Evolutionary conservation across 2,113 vertebrate genomes (phyloP), one percentile per base, ranked within the genome.

Genomic region (Gambusia holbrooki): DNA sequence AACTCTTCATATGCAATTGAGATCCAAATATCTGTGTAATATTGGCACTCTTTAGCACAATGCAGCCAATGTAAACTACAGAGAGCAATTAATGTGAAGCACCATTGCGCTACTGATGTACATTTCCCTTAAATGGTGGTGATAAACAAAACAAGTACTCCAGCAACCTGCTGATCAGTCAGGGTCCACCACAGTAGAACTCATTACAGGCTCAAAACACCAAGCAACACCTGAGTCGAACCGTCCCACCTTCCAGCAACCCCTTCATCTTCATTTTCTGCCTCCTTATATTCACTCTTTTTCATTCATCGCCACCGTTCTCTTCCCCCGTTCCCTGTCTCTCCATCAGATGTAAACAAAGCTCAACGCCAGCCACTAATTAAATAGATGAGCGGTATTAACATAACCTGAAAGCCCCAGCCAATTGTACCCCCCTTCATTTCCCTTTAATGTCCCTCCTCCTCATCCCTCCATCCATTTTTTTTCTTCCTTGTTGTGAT

Each of bases 331-430:
- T 28, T 67, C 42, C 37, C 37, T 67, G 37, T 67, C 37, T 67
- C 37, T 76, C 91, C 84, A 79, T 94, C 92, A 93, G 91, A 93
- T 92, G 91, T 94, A 94, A 95, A 95, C 93, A 94, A 94, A 94
- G 93, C 84, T 88, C 64, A 69, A 82, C 73, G 88, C 89, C 91
- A 93, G 88, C 84, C 88, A 79, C 93, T 95, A 95, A 95, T 95
- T 95, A 95, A 95, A 95, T 94, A 94, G 94, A 95, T 94, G 94
- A 95, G 93, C 93, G 62, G 90, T 92, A 95, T 95, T 95, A 95
- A 93, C 94, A 95, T 95, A 95, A 94, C 94, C 94, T 95, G 93
- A 95, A 95, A 94, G 94, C 94, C 94, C 94, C 89, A 93, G 96
- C 93, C 96, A 95, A 95, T 96, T 96, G 88, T 86, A 77, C 86